Conservation (phyloP, 2,113 vertebrate species). For the Scolopax mira region DNA sequence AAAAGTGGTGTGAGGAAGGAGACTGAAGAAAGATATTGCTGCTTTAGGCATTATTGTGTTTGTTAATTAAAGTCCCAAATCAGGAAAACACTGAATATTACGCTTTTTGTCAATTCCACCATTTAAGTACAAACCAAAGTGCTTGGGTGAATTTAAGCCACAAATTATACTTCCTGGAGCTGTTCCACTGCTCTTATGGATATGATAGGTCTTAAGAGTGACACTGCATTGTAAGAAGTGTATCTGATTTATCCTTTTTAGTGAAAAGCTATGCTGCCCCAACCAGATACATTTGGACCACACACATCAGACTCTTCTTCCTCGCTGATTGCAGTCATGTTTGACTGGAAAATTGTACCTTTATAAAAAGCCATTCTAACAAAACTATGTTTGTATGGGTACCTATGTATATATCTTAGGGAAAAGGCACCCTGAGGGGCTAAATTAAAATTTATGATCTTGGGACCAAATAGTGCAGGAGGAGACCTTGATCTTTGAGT, state of each 20-base stretch:
- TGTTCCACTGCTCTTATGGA: not conserved
- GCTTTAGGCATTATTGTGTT: not conserved
- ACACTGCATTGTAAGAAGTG: not conserved
- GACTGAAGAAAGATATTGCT: not conserved
- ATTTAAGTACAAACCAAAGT: not conserved
- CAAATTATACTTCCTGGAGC: not conserved
- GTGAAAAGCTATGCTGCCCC: not conserved
- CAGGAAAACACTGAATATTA: not conserved
- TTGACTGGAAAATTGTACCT: not conserved
- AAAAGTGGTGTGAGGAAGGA: not conserved
- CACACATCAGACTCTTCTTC: not conserved
- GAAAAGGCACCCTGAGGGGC: not conserved
- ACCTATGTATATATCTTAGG: not conserved
- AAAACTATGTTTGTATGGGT: fast-evolving
- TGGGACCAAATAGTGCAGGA: not conserved
- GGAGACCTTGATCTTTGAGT: not conserved
- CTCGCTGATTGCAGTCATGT: not conserved
- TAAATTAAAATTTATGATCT: not conserved
- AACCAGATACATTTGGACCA: not conserved
- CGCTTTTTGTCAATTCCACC: not conserved
- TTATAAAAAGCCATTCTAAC: not conserved
- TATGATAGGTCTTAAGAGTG: not conserved
- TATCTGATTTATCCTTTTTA: not conserved
- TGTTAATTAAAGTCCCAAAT: not conserved
- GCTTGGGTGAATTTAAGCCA: not conserved